phyloP scores from a whole-genome alignment of 1,140 invertebrate species.

The Samia ricini region DNA sequence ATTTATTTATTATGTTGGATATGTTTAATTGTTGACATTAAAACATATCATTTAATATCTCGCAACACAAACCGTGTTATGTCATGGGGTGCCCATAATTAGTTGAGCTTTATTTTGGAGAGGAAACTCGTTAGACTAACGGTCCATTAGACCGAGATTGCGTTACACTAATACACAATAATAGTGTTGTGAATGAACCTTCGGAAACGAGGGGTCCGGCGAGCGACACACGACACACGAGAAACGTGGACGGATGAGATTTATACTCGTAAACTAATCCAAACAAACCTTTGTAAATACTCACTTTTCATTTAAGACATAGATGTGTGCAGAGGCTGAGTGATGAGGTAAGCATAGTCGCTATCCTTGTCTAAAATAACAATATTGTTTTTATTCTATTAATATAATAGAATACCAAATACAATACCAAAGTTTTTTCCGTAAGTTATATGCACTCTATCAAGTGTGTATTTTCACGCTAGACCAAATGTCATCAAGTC shows the following conservation, averaged over 20 bases:
- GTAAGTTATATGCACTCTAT: too few relatives aligned
- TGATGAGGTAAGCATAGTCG: too few relatives aligned
- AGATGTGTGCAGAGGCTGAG: too few relatives aligned
- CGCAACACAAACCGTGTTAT: conserved; percentile 6
- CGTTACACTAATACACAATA: conserved; percentile 16
- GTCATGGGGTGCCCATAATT: conserved; percentile 19
- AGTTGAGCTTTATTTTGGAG: conserved; percentile 24
- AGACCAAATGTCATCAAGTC: too few relatives aligned
- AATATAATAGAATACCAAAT: too few relatives aligned
- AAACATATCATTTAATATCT: neutral
- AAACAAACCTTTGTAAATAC: neutral
- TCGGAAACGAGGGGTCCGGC: neutral
- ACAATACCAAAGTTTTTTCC: too few relatives aligned
- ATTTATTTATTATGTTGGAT: too few relatives aligned
- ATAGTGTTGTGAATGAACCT: neutral
- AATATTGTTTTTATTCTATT: too few relatives aligned
- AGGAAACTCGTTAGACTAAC: conserved; percentile 22
- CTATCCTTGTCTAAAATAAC: too few relatives aligned
- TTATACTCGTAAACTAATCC: neutral
- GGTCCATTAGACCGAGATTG: conserved; percentile 19
- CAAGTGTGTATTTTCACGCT: too few relatives aligned
- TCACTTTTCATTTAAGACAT: too few relatives aligned
- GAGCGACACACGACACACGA: neutral
- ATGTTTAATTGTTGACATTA: too few relatives aligned
- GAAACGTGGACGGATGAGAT: neutral